These are phyloP conservation scores for Megaceryle torquata DNA, from an alignment of 2,113 vertebrate species.

Conservation along the genomic window DNA sequence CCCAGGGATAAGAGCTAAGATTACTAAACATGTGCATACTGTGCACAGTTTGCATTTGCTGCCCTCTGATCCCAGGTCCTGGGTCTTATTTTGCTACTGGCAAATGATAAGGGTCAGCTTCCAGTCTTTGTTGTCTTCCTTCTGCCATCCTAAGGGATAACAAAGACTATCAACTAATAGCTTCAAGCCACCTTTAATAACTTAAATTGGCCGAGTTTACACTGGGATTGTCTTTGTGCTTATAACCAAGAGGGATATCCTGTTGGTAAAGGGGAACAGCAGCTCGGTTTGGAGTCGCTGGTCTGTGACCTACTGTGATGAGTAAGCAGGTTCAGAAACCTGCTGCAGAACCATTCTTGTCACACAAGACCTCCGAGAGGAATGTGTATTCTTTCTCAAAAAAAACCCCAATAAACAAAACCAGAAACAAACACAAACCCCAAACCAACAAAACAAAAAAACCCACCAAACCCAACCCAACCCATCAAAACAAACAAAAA, in stretches of 20 bases:
- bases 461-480: neutral
- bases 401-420: too few relatives aligned
- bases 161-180: neutral
- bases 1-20: neutral
- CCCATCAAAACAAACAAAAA: too few relatives aligned
- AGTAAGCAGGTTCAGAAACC: neutral
- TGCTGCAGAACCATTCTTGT: neutral
- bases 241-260: neutral
- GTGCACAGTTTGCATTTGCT: neutral
- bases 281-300: neutral
- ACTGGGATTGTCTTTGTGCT: neutral
- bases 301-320: neutral
- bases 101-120: too few relatives aligned
- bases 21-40: fast-evolving
- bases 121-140: neutral
- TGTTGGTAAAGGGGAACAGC: neutral
- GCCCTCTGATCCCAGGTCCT: neutral
- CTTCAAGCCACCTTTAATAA: neutral
- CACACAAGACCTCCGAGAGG: neutral
- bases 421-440: too few relatives aligned
- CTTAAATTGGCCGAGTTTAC: too few relatives aligned
- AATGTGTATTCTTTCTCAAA: neutral
- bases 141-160: neutral
- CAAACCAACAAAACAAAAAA: too few relatives aligned
- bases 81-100: neutral